These are phyloP conservation scores for Agriotes lineatus DNA, from an alignment of 2,888 invertebrate genomes.

Conservation along the genomic window DNA sequence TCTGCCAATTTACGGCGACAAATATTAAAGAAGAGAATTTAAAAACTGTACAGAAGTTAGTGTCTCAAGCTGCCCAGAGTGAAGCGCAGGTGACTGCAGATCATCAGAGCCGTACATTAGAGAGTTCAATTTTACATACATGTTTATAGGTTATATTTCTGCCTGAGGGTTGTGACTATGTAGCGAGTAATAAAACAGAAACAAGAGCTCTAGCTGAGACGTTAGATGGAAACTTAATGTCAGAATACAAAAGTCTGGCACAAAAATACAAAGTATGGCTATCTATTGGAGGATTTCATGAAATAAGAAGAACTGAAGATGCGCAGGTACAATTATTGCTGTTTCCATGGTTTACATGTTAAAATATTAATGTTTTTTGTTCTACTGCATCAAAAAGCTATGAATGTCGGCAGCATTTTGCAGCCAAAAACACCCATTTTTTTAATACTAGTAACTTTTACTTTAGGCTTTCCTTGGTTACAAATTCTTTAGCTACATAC, in stretches of 20 bases:
- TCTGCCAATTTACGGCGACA: slow-evolving; percentile 66
- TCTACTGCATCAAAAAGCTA: no score
- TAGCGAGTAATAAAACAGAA: slow-evolving; percentile 81
- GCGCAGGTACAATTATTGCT: no score
- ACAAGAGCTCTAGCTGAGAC: slow-evolving; percentile 78
- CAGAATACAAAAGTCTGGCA: slow-evolving; percentile 81
- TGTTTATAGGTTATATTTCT: slow-evolving; percentile 89
- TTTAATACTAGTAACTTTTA: no score
- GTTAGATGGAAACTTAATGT: slow-evolving; percentile 78
- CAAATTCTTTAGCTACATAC: no score
- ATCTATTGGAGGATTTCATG: slow-evolving; percentile 94
- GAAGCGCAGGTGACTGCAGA: slow-evolving; percentile 81
- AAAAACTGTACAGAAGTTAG: slow-evolving; percentile 73
- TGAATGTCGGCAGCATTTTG: no score
- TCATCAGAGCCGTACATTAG: no score
- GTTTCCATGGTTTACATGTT: no score
- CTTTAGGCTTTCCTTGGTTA: no score
- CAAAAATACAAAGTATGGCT: slow-evolving; percentile 84
- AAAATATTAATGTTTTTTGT: no score
- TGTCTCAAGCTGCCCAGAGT: slow-evolving; percentile 74
- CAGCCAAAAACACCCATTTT: no score
- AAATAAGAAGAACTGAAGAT: no score
- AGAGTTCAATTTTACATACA: no score
- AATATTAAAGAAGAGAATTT: slow-evolving; percentile 81
- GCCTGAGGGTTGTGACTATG: slow-evolving; percentile 95